These are phyloP conservation scores for Mormyrus lacerda DNA, from an alignment of 2,113 vertebrate genomes.

Conservation along the genomic window DNA sequence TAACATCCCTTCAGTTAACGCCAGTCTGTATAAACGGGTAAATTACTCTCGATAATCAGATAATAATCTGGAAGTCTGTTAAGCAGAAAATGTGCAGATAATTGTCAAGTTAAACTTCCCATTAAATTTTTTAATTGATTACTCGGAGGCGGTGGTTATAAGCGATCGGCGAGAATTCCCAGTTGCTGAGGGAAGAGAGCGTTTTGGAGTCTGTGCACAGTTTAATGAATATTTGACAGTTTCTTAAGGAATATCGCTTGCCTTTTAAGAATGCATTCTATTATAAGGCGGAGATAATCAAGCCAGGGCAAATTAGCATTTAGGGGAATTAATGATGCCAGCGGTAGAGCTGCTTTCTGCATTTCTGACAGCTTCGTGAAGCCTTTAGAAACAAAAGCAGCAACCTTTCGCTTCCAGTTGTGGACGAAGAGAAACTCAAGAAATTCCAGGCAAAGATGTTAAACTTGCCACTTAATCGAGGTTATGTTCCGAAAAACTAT, in stretches of 20 bases:
- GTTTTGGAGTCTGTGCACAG: not conserved
- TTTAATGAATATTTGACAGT: not conserved
- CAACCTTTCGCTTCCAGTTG: not conserved
- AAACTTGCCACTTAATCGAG: not conserved
- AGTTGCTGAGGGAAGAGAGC: not conserved
- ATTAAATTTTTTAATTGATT: constrained; percentile 5
- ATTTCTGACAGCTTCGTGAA: not conserved
- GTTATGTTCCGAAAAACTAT: not conserved
- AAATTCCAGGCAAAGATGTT: not conserved
- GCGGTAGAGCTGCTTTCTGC: not conserved
- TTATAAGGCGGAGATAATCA: not conserved
- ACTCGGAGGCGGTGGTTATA: not conserved
- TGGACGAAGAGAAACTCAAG: not conserved
- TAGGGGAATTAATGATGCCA: not conserved
- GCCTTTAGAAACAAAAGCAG: not conserved
- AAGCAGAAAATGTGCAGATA: constrained; percentile 11
- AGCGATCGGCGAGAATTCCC: not conserved
- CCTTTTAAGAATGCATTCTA: constrained; percentile 4
- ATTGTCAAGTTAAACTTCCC: not conserved
- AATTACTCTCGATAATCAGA: constrained; percentile 10
- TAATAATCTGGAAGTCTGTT: constrained; percentile 6
- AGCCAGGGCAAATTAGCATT: not conserved
- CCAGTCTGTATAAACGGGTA: not conserved
- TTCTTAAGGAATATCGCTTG: not conserved
- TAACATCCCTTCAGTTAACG: not conserved